Base-by-base conservation (phyloP, 2,113 vertebrate genomes). In the Malaclemys terrapin region DNA sequence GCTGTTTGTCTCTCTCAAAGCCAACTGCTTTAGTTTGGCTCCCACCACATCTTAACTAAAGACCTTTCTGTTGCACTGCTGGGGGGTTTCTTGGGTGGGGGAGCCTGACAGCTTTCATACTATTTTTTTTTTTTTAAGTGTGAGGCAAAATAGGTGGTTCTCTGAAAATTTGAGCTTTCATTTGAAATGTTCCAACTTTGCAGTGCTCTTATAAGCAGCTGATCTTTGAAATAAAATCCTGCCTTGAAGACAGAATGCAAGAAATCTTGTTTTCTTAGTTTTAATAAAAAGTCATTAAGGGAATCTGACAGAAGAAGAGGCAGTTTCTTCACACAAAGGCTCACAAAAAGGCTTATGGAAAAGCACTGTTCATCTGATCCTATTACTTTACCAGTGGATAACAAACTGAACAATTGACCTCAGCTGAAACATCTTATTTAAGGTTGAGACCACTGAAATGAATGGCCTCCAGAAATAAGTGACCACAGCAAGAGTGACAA, bases 171-270 rank as follows among this genome's bases (percentile, higher is more conserved):
- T 69, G 62, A 69, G 31, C 62, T 88, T 93, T 89, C 54, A 88
- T 85, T 69, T 89, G 69, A 85, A 87, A 82, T 72, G 82, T 75
- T 75, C 79, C 79, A 59, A 87, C 45, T 53, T 54, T 52, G 19
- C 31, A 54, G 82, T n/a, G 8, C 25, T 86, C 85, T 91, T 65
- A 83, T 85, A 93, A 91, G 45, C 72, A 93, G 42, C 10, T 81
- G 13, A 50, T 83, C 82, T 94, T 92, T 95, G 93, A 96, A 96
- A 94, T 84, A 83, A 89, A 89, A 85, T 79, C 47, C 75, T 85
- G 59, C 91, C 80, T 65, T 87, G 52, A 85, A 29, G 1, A 49
- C 84, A 89, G 65, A 96, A 75, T 3, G 35, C 10, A 75, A 14
- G 38, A 49, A 50, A 4, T 5, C 59, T 91, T 79, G 17, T 84